Evolutionary conservation across 2,888 invertebrate genomes (phyloP).

Genomic region (Meandrusa payeni): DNA sequence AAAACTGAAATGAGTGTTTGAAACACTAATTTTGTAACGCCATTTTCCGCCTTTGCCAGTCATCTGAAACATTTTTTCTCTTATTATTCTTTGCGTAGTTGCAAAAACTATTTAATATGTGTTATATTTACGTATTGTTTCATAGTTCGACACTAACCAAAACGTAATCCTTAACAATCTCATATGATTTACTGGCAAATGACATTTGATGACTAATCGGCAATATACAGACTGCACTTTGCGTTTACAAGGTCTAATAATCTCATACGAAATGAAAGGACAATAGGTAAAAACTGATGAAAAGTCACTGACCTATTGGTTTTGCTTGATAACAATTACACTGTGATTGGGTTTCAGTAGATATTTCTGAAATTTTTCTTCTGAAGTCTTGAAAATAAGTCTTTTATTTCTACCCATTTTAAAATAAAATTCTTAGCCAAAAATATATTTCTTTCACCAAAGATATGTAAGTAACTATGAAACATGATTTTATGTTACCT

Average conservation of each 20-base stretch:
- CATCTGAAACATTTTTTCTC: constrained; percentile 56
- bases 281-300: constrained; percentile 26
- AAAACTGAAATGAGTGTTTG: background rate
- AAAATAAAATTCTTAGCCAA: too few species aligned
- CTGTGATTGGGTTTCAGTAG: background rate
- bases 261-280: constrained; percentile 41
- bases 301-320: constrained; percentile 33
- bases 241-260: constrained; percentile 43
- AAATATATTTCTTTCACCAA: too few species aligned
- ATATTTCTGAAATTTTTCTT: too few species aligned
- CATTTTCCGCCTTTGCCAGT: constrained; percentile 71
- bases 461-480: too few species aligned
- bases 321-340: constrained; percentile 7
- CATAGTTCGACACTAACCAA: constrained; percentile 6
- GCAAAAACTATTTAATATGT: background rate
- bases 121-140: background rate
- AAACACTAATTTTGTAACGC: constrained; percentile 61
- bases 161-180: constrained; percentile 11
- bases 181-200: constrained; percentile 34
- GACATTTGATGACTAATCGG: constrained; percentile 61
- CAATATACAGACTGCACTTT: constrained; percentile 17
- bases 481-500: too few species aligned
- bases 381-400: too few species aligned
- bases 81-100: constrained; percentile 32
- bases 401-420: too few species aligned